Base-by-base conservation (phyloP, 2,888 invertebrate species). In the Chrysomela aeneicollis region DNA sequence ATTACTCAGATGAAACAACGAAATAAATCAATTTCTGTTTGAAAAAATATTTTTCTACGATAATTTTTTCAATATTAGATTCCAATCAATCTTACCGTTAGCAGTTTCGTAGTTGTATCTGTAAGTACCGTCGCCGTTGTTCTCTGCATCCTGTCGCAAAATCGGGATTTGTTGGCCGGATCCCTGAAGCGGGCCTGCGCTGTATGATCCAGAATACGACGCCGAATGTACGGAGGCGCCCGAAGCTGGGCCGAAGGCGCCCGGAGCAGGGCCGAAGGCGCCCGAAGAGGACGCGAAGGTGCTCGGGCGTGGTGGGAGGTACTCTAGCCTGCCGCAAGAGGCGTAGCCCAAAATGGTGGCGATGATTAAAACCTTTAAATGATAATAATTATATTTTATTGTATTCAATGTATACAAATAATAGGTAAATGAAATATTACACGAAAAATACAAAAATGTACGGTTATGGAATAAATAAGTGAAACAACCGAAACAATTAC, bases 261-360 rank as follows among this genome's bases (percentile, higher is more conserved):
- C 22, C 0, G 55, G 17, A 46, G 2, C 26, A 18, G 17, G 46
- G 1, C 26, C 37, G 26, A 69, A 69, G 6, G 66, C 63, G 8
- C 62, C 68, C 5, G 68, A 69, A 21, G 74, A 64, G 18, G 61
- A 71, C 22, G 68, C 10, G 22, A 15, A 67, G 67, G 85, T 83
- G 15, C 46, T 0, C 9, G 15, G 15, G 42, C 22, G 42, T 1
- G 88, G 87, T 0, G 89, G 89, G 0, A 88, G 83, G 77, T 87
- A 87, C 66, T 89, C 88, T 53, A 88, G 79, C 10, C 85, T 84
- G 15, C 86, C 88, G 12, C 85, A 84, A 5, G 82, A 63, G 15
- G 84, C 83, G 30, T 81, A 67, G 2, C 84, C 78, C 0, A 81
- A 78, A 65, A 85, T 72, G 30, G 81, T 74, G 30, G 84, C 64